Base-by-base conservation (phyloP, 2,888 invertebrate species). In the Drosophila melanosoma region DNA sequence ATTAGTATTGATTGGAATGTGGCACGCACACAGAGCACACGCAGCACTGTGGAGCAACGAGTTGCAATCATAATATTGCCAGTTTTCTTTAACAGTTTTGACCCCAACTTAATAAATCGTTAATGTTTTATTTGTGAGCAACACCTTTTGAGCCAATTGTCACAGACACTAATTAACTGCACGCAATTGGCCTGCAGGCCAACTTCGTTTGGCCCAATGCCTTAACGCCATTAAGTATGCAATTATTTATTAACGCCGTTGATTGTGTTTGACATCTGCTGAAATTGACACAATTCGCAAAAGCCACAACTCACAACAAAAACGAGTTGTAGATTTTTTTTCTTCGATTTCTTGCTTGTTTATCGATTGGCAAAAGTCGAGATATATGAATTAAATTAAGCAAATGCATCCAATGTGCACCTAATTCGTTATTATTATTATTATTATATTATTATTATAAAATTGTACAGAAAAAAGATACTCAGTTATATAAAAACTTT, bases 281-380 rank as follows among this genome's bases (percentile, higher is more conserved):
- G 79, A 73, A 87, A 90, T 74, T 88, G 90, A 88, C 83, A 90
- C 89, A 76, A 83, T 89, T 85, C 75, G 90, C 88, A 89, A 75
- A 74, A 53, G 17, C 38, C 53, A 57, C 20, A 56, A 1, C 23
- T 32, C 45, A 20, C 15, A 26, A 12, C 20, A 20, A 52, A 29
- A 29, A 29, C 6, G 6, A 6, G 29, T 29, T 29, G 6, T 29
- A 29, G 0, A 29, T 2, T 4, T 26, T 26, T 29, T 29, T 29
- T 29, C 2, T 26, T 29, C 29, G 29, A 8, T 56, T 56, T 7
- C n/a, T 15, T n/a, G 7, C 17, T 1, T 3, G 17, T n/a, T 29
- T 33, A 23, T 58, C 11, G 45, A 45, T 58, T 20, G 15, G 15
- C 7, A n/a, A 29, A 17, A 8, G 20, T 20, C 2, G 2, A 23